These are phyloP conservation scores for Linyphia triangularis DNA, from an alignment of 2,888 invertebrate genomes.

Conservation along the genomic window DNA sequence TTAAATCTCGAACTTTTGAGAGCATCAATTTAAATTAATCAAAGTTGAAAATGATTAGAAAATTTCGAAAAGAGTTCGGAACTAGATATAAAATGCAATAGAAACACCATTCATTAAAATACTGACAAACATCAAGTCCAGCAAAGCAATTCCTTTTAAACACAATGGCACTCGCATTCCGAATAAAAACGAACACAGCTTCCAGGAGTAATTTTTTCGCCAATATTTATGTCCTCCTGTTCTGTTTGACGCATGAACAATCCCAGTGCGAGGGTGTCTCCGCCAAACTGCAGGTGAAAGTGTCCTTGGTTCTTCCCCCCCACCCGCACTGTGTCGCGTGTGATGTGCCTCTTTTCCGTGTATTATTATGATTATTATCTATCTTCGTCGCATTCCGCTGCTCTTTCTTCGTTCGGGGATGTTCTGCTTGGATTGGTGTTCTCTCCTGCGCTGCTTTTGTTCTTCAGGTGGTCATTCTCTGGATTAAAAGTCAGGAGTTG, in stretches of 20 bases:
- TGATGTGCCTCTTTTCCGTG: conserved; percentile 31
- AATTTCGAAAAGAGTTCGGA: too few species aligned
- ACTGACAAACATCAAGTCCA: not conserved
- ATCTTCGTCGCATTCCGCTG: conserved; percentile 35
- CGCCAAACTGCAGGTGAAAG: conserved; percentile 48
- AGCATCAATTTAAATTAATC: too few species aligned
- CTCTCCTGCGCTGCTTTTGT: not conserved
- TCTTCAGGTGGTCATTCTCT: not conserved
- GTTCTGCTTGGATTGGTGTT: not conserved
- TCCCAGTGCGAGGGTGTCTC: conserved; percentile 29
- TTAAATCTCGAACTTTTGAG: too few species aligned
- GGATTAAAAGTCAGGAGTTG: not conserved
- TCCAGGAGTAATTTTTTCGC: conserved; percentile 18
- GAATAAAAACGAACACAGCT: not conserved
- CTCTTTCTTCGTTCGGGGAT: conserved; percentile 31
- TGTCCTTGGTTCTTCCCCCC: conserved; percentile 51
- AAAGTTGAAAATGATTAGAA: too few species aligned
- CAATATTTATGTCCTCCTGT: conserved; percentile 27
- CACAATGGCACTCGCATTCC: not conserved
- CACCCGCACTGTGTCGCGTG: conserved; percentile 32
- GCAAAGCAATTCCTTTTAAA: not conserved
- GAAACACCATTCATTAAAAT: not conserved
- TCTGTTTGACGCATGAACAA: conserved; percentile 32
- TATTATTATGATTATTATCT: conserved; percentile 43
- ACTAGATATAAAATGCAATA: not conserved